phyloP scores from a whole-genome alignment of 2,113 vertebrate genomes.

The Petromus typicus region DNA sequence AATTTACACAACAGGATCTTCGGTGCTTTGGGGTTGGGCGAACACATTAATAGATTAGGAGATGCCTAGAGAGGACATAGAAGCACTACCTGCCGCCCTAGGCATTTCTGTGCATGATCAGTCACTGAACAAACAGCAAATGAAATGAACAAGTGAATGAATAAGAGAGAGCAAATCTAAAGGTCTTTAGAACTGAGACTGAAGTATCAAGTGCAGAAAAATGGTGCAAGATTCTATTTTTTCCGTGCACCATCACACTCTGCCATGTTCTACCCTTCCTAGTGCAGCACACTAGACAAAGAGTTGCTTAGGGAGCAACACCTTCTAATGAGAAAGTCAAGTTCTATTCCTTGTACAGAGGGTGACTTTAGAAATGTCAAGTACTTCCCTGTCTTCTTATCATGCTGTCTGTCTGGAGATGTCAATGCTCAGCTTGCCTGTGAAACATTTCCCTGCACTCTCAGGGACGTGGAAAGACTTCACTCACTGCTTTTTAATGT shows the following conservation, averaged over 20 bases:
- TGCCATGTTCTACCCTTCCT: neutral
- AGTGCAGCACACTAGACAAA: neutral
- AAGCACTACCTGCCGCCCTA: accelerated
- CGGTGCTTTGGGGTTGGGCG: neutral
- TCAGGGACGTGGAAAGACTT: neutral
- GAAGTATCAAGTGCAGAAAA: neutral
- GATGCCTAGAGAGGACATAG: neutral
- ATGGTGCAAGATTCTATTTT: neutral
- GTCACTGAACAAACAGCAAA: neutral
- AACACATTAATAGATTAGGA: neutral
- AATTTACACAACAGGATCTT: neutral
- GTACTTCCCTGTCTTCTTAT: neutral
- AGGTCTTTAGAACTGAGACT: neutral
- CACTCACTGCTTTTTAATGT: neutral
- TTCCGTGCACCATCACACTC: neutral
- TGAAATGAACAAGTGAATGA: neutral
- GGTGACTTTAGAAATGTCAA: neutral
- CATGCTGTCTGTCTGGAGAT: neutral
- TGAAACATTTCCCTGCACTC: neutral
- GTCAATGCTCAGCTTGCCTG: neutral
- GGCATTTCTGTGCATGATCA: neutral
- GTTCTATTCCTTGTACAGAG: neutral
- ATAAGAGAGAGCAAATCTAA: neutral
- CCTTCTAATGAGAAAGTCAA: neutral
- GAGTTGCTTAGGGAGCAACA: neutral